Percentiles rank a stretch among this genome's conserved stretches.
Evolutionary conservation across 2,888 invertebrate species (phyloP).

Genomic region (Andrena praecox): DNA sequence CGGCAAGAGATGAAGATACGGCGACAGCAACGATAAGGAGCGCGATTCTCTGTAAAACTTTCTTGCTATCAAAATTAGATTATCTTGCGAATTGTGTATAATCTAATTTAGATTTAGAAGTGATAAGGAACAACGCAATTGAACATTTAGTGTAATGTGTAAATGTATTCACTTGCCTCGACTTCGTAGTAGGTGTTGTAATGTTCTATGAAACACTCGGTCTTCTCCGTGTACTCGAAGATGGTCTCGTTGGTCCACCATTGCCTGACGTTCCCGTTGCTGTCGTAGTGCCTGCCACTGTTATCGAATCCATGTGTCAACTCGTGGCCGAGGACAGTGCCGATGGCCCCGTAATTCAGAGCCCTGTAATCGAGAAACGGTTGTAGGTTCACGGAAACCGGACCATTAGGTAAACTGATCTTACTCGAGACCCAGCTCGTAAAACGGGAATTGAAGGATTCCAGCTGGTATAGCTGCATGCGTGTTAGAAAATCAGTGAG

Average conservation of each 20-base stretch:
- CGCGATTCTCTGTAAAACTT: too few species aligned
- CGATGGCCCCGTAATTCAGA: conserved; percentile 93
- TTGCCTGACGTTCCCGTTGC: conserved; percentile 93
- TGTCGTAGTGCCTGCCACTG: conserved; percentile 93
- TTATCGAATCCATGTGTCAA: conserved; percentile 88
- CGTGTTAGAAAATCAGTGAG: conserved; percentile 63
- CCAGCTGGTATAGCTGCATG: conserved; percentile 93
- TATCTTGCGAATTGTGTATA: too few species aligned
- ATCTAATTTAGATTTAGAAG: too few species aligned
- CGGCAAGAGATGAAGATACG: not conserved
- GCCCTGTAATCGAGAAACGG: conserved; percentile 86
- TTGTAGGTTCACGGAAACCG: conserved; percentile 4
- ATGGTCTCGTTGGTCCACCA: conserved; percentile 96
- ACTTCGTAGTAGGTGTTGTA: conserved; percentile 90
- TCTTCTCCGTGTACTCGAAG: conserved; percentile 90
- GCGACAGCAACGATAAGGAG: too few species aligned
- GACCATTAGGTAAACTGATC: conserved; percentile 80
- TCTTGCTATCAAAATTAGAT: too few species aligned
- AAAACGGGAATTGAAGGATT: conserved; percentile 94
- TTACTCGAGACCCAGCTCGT: conserved; percentile 94
- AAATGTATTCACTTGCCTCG: conserved; percentile 84
- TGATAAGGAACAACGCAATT: too few species aligned
- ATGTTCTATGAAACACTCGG: conserved; percentile 94
- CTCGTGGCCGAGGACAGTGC: conserved; percentile 92
- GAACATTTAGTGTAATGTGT: too few species aligned